Evolutionary conservation across 2,888 invertebrate genomes (phyloP), one percentile per base, ranked within the genome.

Genomic region (Epirrita christyi): DNA sequence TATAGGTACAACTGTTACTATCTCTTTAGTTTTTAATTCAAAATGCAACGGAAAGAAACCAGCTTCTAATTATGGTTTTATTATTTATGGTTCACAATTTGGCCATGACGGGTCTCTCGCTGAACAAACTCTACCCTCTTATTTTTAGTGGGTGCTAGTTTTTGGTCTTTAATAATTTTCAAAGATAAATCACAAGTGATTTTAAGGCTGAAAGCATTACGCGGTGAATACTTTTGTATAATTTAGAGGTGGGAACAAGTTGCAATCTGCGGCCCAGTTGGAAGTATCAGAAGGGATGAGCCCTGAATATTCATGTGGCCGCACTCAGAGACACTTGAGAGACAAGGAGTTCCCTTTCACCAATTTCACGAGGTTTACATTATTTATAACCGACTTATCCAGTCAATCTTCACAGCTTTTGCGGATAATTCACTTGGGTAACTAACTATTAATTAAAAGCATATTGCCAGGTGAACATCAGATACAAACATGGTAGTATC

Each of bases 281-380:
- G 66, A 69, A 76, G 73, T 73, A 76, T 73, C 71, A 57, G 66
- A 55, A 63, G 66, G 67, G 70, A 75, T 75, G 72, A 73, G 54
- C 62, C 47, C 55, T 81, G 81, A 81, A 85, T 85, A 85, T 85
- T 85, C 81, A 85, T 83, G 78, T 64, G 63, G 73, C 76, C 76
- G 72, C 72, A 73, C 75, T 80, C 66, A 61, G 67, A 63, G 71
- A 64, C 72, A 66, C 77, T 76, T 68, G 61, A 73, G 63, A 66
- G 67, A 66, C 70, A 70, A 72, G 63, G 64, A 71, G 70, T 66
- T 71, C 69, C 68, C 75, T 77, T 78, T 66, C 64, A 68, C 63
- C 68, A 74, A 70, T 72, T 76, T 75, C 66, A 70, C 65, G 62
- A 59, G 66, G 61, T 73, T 75, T 77, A 70, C 76, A 78, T 75